Base-by-base conservation (phyloP, 2,888 invertebrate species). In the Cerastis leucographa region DNA sequence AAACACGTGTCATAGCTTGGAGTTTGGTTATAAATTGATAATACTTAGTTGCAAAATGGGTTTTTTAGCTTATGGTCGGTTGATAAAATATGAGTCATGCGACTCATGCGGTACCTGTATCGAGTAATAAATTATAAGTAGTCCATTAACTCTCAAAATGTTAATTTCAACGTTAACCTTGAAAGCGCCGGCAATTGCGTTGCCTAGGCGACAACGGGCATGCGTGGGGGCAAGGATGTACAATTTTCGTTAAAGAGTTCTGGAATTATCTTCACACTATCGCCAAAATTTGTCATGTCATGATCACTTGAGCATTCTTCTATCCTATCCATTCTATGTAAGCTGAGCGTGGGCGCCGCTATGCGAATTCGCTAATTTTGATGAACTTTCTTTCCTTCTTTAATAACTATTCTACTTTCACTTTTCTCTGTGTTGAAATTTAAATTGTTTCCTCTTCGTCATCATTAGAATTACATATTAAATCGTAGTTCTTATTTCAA, bases 311-410 rank as follows among this genome's bases (percentile, higher is more conserved):
- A 49, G 22, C 22, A 44, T 56, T n/a, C 59, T 42, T 29, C n/a
- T 70, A 69, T n/a, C 46, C 51, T 71, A 71, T 1, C 35, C 71
- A 75, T 75, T 74, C 70, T 59, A n/a, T n/a, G n/a, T n/a, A 71
- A 67, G 84, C 79, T 84, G 78, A 62, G 88, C 88, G 85, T 83
- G 65, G 71, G 74, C 67, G 71, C 71, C 14, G 76, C 81, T 78
- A 64, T 78, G 88, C 88, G 85, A 82, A 83, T 84, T 81, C 51
- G 88, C 89, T 80, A 88, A 85, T 79, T 85, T 81, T 80, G 68
- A 87, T 87, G 71, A 80, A 85, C 90, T 90, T 90, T 89, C 90
- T 82, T 84, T 73, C 90, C 87, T 89, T 89, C 89, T 81, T 83
- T 73, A 66, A 72, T 75, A 56, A 76, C 73, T 79, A 66, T 73